These are phyloP conservation scores for Tetramorium alpestre DNA, from an alignment of 1,140 invertebrate genomes.

Conservation along the genomic window DNA sequence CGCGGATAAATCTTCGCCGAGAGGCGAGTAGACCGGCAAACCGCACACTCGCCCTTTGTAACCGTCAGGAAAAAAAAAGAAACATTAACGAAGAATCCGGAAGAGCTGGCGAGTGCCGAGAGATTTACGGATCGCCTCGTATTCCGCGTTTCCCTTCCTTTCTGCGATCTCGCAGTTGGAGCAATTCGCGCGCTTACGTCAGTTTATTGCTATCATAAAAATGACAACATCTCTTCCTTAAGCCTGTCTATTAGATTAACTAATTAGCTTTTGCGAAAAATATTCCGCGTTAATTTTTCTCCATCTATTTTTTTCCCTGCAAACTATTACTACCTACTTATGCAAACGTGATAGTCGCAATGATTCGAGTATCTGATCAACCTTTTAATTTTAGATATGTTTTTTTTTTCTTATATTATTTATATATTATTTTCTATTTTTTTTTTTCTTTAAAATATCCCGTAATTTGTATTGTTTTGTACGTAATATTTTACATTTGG, in stretches of 20 bases:
- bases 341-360: background rate
- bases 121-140: background rate
- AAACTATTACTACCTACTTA: background rate
- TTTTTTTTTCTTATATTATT: background rate
- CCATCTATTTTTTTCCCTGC: background rate
- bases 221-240: background rate
- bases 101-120: background rate
- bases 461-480: background rate
- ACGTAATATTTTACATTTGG: background rate
- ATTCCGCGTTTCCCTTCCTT: background rate
- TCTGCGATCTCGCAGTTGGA: background rate
- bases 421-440: background rate
- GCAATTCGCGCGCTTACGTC: slow-evolving; percentile 17
- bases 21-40: background rate
- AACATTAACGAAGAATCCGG: slow-evolving; percentile 7
- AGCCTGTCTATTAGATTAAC: background rate
- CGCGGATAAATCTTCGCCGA: slow-evolving; percentile 43
- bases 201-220: slow-evolving; percentile 45
- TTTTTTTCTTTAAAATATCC: background rate
- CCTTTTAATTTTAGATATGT: background rate
- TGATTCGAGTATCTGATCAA: background rate
- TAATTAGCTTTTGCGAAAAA: background rate
- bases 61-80: background rate
- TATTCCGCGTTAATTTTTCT: background rate
- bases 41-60: background rate